Evolutionary conservation across 2,113 vertebrate genomes (phyloP), one percentile per base, ranked within the genome.

Genomic region (Gymnorhina tibicen): DNA sequence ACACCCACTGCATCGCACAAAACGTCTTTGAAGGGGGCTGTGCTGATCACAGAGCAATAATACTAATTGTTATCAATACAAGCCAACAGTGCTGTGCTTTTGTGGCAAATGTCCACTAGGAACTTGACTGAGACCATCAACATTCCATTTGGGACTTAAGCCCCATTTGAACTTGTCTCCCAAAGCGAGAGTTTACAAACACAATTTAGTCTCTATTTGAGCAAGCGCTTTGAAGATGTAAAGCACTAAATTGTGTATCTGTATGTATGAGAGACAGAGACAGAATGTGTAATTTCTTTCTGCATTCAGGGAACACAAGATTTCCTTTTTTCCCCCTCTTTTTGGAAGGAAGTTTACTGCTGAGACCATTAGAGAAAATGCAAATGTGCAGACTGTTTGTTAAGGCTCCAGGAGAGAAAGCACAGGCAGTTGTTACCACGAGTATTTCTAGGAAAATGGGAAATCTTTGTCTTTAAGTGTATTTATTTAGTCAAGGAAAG

Each of bases 291-390:
- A 96, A 87, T 95, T 98, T 93, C 95, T 94, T 95, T 93, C 85
- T 89, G 94, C 91, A 95, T 97, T 97, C 85, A 94, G 70, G 79
- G 89, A 97, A 86, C 93, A 81, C 91, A 84, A 93, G 91, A 95
- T 97, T 98, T 96, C 96, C 82, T 88, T 97, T 96, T 97, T 84
- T 55, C 84, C 81, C 79, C 97, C 85, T 97, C 86, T 87, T 97
- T 97, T 95, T 91, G 95, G 95, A 97, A 97, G 89, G 87, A 97
- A 97, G 95, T 95, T 96, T 89, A 97, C 97, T 97, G 97, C 98
- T 97, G 97, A 97, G 97, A 96, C 95, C 94, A 97, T 97, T 97
- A 97, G 94, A 97, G 97, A 96, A 98, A 97, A 97, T 96, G 97
- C 96, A 98, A 98, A 98, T 98, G 94, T 53, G 82, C 91, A 67